phyloP scores from a whole-genome alignment of 2,888 invertebrate genomes.

The Cataglyphis cursor region DNA sequence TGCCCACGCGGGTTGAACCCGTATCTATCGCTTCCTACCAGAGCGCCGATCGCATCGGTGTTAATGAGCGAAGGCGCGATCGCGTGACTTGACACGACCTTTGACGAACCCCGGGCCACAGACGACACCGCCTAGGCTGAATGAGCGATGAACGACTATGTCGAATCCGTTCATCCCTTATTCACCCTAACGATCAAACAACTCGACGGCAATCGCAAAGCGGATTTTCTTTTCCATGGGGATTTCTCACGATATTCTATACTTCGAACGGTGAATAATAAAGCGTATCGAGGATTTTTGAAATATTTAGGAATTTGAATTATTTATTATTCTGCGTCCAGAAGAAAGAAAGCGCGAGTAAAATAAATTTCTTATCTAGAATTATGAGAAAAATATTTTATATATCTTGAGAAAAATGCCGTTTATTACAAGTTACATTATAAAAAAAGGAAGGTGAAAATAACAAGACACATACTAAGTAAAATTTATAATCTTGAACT shows the following conservation, averaged over 20 bases:
- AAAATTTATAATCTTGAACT: neutral
- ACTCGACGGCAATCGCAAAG: neutral
- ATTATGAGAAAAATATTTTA: conserved; percentile 1
- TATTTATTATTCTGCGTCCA: neutral
- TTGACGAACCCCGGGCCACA: conserved; percentile 25
- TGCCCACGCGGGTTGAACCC: conserved; percentile 25
- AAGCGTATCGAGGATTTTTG: neutral
- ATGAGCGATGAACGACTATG: neutral
- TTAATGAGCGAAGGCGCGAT: conserved; percentile 70
- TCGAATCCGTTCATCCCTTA: conserved; percentile 27
- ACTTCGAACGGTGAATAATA: neutral
- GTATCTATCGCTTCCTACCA: neutral
- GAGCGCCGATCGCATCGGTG: conserved; percentile 50
- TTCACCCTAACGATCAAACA: conserved; percentile 35
- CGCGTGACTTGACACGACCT: conserved; percentile 72
- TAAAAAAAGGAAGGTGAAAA: neutral
- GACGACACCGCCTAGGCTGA: neutral
- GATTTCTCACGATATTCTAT: neutral
- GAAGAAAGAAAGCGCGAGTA: neutral
- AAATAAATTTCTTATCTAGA: neutral
- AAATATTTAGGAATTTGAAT: conserved; percentile 8
- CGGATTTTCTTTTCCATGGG: neutral
- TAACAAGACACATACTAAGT: neutral
- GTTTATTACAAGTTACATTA: neutral
- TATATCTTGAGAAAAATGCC: neutral